Conservation (phyloP, 1,140 invertebrate species). For the Eubasilissa regina region DNA sequence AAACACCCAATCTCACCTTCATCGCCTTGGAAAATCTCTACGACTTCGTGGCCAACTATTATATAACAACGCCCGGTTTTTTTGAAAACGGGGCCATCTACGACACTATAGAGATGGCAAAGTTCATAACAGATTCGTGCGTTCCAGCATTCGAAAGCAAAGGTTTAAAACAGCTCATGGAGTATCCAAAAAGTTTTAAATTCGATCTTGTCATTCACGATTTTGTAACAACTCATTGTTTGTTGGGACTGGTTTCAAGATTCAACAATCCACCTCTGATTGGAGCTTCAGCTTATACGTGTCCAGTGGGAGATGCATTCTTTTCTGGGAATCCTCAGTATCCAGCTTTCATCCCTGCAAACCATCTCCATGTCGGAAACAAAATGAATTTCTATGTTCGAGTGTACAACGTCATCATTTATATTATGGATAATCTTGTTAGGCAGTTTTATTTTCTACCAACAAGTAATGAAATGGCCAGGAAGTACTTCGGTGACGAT, state of each 20-base stretch:
- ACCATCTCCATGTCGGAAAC: slow-evolving; percentile 44
- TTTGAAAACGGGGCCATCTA: slow-evolving; percentile 20
- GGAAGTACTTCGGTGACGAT: slow-evolving; percentile 44
- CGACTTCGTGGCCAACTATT: slow-evolving; percentile 21
- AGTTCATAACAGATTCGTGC: slow-evolving; percentile 49
- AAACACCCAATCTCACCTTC: slow-evolving; percentile 55
- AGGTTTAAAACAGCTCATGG: slow-evolving; percentile 47
- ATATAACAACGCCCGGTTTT: slow-evolving; percentile 21
- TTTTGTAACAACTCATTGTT: slow-evolving; percentile 57
- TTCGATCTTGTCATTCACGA: slow-evolving; percentile 62
- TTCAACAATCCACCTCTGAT: slow-evolving; percentile 59
- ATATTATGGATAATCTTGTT: slow-evolving; percentile 51
- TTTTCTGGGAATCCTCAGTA: slow-evolving; percentile 55
- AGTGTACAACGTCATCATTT: slow-evolving; percentile 62
- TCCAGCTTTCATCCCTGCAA: slow-evolving; percentile 48
- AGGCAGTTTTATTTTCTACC: slow-evolving; percentile 46
- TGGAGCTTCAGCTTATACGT: slow-evolving; percentile 49
- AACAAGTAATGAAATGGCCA: slow-evolving; percentile 46
- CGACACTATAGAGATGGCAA: slow-evolving; percentile 47
- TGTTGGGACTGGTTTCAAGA: slow-evolving; percentile 55
- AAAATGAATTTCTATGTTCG: slow-evolving; percentile 62
- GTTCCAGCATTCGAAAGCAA: slow-evolving; percentile 49
- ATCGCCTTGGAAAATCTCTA: slow-evolving; percentile 60
- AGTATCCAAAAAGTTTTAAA: slow-evolving; percentile 57
- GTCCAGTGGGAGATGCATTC: slow-evolving; percentile 51